Evolutionary conservation across 2,888 invertebrate genomes (phyloP), one percentile per base, ranked within the genome.

Genomic region (Chymomyza procnemis): DNA sequence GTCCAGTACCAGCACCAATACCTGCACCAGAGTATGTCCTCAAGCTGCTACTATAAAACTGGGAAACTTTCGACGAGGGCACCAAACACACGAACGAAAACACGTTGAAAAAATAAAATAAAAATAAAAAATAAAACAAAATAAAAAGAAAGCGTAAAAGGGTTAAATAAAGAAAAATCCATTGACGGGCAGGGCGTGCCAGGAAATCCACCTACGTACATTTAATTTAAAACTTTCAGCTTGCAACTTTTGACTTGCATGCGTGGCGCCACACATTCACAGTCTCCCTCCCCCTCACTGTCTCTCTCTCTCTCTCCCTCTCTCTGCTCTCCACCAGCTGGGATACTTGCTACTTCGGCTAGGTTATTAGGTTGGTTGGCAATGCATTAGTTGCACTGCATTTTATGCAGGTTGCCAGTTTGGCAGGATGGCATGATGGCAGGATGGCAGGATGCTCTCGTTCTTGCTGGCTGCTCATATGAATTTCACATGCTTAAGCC

Each of bases 401-500:
- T 68, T 74, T 87, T 83, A 78, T 74, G 75, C 57, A 60, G n/a
- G 50, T 55, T 41, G 21, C 41, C 21, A 56, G 50, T 47, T 41
- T 52, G 62, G 61, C 66, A 66, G 61, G n/a, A 55, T 26, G 9
- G 21, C 19, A 18, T 54, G 18, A 18, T 14, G n/a, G 3, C 61
- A 22, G 26, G 21, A n/a, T n/a, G 3, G 4, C 47, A 60, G 19
- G 47, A 26, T n/a, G 14, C n/a, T 5, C 16, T 46, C 54, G 14
- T 41, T 41, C 54, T 19, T 62, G 41, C 61, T 55, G 19, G 30
- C 62, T 54, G 54, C 19, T 21, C 85, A 73, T 86, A 86, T 85
- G 87, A 86, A 85, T 81, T 84, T 85, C 87, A 85, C 87, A 81
- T 86, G 87, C 81, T 82, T 82, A 82, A 82, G 82, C 82, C 87